Base-by-base conservation (phyloP, 2,797 vertebrate genomes). In the Notolabrus celidotus region DNA sequence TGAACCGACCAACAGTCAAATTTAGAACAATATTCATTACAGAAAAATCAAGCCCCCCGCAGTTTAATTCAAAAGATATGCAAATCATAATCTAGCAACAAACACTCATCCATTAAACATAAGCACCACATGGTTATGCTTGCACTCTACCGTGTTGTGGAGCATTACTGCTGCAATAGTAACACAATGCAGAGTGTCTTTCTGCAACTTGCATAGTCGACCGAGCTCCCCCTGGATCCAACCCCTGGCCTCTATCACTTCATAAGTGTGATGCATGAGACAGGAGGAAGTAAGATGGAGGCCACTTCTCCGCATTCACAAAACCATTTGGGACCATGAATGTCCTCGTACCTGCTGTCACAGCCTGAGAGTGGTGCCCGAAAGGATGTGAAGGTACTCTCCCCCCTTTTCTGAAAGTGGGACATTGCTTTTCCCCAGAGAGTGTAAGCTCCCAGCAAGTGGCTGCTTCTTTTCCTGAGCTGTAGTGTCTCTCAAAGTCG, bases 401-500 rank as follows among this genome's bases (percentile, higher is more conserved):
- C 61, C 65, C 67, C n/a, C 50, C 53, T 57, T 71, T 60, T 58
- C 63, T 53, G 36, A 84, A 90, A 91, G 84, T 89, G 85, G 88
- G 79, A 82, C 86, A 74, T 38, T 56, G 81, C 60, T 77, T 79
- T 69, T 83, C 88, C 85, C 87, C 33, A 25, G 85, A 86, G 89
- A 80, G 77, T 59, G 59, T 77, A 80, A 86, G 77, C 85, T 88
- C 80, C 51, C 79, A 79, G 84, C 67, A 75, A 89, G 77, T 56
- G 67, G 16, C 63, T 59, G 71, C 79, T 74, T 86, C 68, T 73
- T 75, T 81, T 77, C 69, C 79, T 84, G 81, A 88, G 87, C 87
- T 77, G 67, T 31, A 73, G 82, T 73, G 86, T 86, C 83, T 87
- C 79, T 92, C 83, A 79, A 64, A 89, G 79, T 82, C 78, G 76